Conservation (phyloP, 2,888 invertebrate genomes). For the Seladonia tumulorum region DNA sequence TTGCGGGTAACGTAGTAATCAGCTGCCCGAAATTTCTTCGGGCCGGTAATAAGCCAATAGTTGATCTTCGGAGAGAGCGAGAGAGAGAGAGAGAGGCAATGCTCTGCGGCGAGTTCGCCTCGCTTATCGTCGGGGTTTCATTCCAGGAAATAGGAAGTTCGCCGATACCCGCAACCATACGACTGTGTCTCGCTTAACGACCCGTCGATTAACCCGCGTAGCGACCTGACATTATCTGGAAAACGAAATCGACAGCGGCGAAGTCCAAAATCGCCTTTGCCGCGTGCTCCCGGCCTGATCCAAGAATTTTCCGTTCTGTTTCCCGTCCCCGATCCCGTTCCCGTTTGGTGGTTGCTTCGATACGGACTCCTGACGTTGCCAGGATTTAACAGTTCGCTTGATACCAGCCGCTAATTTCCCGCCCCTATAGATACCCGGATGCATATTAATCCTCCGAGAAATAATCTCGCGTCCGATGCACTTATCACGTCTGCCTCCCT, state of each 20-base stretch:
- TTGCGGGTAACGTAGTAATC: neutral
- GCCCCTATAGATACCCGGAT: neutral
- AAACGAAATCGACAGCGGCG: conserved; percentile 4
- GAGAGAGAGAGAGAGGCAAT: neutral
- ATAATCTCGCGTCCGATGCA: conserved; percentile 13
- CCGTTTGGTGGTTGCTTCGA: neutral
- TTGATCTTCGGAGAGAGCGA: neutral
- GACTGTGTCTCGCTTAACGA: conserved; percentile 35
- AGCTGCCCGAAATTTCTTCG: neutral
- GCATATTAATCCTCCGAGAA: conserved; percentile 15
- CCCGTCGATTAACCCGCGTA: conserved; percentile 40
- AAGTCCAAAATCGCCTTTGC: conserved; percentile 27
- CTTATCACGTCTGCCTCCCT: neutral
- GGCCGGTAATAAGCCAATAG: conserved; percentile 21
- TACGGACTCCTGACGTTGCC: conserved; percentile 33
- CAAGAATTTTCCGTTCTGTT: conserved; percentile 54
- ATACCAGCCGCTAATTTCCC: conserved; percentile 31
- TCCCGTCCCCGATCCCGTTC: conserved; percentile 19
- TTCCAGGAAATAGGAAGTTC: conserved; percentile 47
- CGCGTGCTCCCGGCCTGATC: conserved; percentile 3
- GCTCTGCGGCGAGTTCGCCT: neutral
- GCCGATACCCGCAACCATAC: conserved; percentile 37
- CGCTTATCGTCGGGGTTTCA: conserved; percentile 26
- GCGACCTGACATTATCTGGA: conserved; percentile 32
- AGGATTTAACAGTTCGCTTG: conserved; percentile 51